Evolutionary conservation across 1,140 invertebrate species (phyloP), one percentile per base, ranked within the genome.

Genomic region (Hyles euphorbiae): DNA sequence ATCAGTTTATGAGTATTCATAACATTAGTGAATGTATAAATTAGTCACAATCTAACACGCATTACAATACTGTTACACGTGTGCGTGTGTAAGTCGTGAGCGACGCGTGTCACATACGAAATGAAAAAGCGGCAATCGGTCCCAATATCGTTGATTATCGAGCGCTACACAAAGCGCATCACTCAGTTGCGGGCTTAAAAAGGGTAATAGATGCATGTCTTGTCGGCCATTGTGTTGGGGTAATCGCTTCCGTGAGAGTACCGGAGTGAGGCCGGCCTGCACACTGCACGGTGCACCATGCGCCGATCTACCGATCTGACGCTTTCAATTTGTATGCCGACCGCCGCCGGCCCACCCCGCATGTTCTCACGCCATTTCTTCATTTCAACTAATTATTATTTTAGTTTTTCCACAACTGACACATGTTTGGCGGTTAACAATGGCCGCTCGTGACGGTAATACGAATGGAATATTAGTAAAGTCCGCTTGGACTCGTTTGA

Each of bases 181-280:
- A 74, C 55, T 74, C 73, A 72, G 72, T 73, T 78, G 61, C 58
- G 75, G 69, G 60, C 68, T 75, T 78, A 78, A 84, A 83, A 81
- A 80, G 76, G 79, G 79, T 83, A 85, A 85, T 83, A 74, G 79
- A 87, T 83, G 81, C 84, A 83, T 74, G 82, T 74, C 78, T 81
- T 78, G 81, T 78, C 70, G 71, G 68, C 78, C 72, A 87, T 87
- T 84, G 84, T 85, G 82, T 83, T 76, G 57, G 67, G 72, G 81
- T 84, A 86, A 86, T 82, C 77, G 82, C 72, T 87, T 86, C 84
- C 84, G 82, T 85, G 82, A 87, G 84, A 84, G 74, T 64, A 62
- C 60, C 61, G 70, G 22, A 22, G 22, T 22, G 22, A 22, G 22
- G 53, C 55, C 63, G 60, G 60, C 55, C 53, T 8, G n/a, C n/a